Conservation (phyloP, 2,797 vertebrate species). For the Ambastaia sidthimunki region DNA sequence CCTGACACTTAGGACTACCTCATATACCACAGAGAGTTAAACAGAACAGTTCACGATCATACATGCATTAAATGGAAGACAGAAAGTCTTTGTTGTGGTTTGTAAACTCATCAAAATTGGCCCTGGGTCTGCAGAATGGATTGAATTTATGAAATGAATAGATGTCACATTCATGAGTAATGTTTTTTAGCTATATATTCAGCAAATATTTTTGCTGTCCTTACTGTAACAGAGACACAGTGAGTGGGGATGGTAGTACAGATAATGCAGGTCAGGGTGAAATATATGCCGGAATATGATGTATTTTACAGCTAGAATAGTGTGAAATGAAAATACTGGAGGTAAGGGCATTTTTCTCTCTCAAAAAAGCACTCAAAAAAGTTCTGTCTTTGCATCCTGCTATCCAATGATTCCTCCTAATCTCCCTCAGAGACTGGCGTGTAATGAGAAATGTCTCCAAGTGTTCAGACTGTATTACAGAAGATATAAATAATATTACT, state of each 20-base stretch:
- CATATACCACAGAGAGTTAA: slow-evolving; percentile 13
- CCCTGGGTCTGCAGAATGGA: slow-evolving; percentile 27
- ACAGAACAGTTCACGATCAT: background rate
- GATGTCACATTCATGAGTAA: slow-evolving; percentile 19
- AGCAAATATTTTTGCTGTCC: slow-evolving; percentile 1
- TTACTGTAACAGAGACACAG: slow-evolving; percentile 11
- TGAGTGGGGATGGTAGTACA: slow-evolving; percentile 2
- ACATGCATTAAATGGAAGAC: background rate
- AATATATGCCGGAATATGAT: background rate
- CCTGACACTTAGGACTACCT: background rate
- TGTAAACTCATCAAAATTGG: slow-evolving; percentile 10
- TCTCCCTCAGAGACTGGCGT: slow-evolving; percentile 33
- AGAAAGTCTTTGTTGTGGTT: slow-evolving; percentile 14
- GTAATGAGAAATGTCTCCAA: slow-evolving; percentile 51
- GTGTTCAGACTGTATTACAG: slow-evolving; percentile 45
- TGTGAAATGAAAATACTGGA: slow-evolving; percentile 39
- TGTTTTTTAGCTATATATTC: slow-evolving; percentile 7
- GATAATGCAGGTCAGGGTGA: slow-evolving; percentile 19
- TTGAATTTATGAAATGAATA: slow-evolving; percentile 25
- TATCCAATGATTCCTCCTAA: slow-evolving; percentile 34
- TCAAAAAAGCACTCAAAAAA: background rate
- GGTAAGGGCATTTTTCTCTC: slow-evolving; percentile 35
- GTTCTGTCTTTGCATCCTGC: slow-evolving; percentile 30
- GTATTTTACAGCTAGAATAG: slow-evolving; percentile 34
- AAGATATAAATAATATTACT: slow-evolving; percentile 50